These are phyloP conservation scores for Drosophila crucigera DNA, from an alignment of 2,888 invertebrate species.

Conservation along the genomic window DNA sequence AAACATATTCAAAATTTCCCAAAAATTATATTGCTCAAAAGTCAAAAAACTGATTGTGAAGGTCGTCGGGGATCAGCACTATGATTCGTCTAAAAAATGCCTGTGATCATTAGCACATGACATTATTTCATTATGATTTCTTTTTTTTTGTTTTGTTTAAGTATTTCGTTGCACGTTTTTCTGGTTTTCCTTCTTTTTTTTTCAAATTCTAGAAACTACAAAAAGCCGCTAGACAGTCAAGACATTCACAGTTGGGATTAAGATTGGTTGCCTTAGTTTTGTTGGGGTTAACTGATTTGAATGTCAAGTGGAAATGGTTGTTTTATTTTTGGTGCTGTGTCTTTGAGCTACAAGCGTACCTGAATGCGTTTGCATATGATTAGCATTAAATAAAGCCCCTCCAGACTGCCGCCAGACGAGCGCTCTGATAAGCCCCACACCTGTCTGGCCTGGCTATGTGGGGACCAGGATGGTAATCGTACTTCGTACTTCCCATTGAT, in stretches of 20 bases:
- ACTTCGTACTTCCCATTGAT: constrained; percentile 39
- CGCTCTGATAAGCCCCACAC: constrained; percentile 22
- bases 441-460: neutral
- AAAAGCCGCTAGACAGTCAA: constrained; percentile 24
- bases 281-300: constrained; percentile 12
- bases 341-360: constrained; percentile 33
- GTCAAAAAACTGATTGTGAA: constrained; percentile 15
- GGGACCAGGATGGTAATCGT: neutral
- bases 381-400: constrained; percentile 39
- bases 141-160: neutral
- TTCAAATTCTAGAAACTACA: constrained; percentile 5
- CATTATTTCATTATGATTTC: constrained; percentile 6
- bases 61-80: constrained; percentile 22
- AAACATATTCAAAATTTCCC: neutral
- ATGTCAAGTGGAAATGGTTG: constrained; percentile 37
- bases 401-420: constrained; percentile 61
- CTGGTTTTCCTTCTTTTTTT: constrained; percentile 49
- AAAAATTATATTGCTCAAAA: constrained; percentile 1
- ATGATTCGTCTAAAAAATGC: neutral
- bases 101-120: constrained; percentile 14
- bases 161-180: constrained; percentile 56
- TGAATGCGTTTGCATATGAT: constrained; percentile 51
- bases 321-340: constrained; percentile 18
- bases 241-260: neutral
- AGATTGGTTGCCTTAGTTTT: neutral